phyloP scores from a whole-genome alignment of 2,113 vertebrate species.

The Cranoglanis bouderius region DNA sequence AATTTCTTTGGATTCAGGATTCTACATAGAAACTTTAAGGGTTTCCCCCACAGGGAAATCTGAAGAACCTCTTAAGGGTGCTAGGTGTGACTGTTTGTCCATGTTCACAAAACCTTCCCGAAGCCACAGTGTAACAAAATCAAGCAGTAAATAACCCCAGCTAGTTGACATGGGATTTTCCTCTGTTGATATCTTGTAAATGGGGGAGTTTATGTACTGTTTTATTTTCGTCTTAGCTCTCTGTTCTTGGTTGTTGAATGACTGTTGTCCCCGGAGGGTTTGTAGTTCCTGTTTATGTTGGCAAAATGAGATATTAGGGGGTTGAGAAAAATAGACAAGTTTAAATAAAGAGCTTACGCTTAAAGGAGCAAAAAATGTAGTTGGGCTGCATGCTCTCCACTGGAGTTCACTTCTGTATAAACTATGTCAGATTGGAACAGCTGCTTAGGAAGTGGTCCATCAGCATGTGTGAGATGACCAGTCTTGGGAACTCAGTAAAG shows the following conservation, averaged over 20 bases:
- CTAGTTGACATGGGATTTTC: slow-evolving; percentile 34
- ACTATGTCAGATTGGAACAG: slow-evolving; percentile 3
- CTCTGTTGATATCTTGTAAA: slow-evolving; percentile 38
- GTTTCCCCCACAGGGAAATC: neutral
- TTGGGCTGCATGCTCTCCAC: neutral
- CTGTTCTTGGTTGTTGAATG: slow-evolving; percentile 9
- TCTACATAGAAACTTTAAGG: neutral
- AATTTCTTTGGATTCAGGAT: neutral
- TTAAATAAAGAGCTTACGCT: slow-evolving; percentile 4
- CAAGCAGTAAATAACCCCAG: neutral
- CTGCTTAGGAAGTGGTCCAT: slow-evolving; percentile 9
- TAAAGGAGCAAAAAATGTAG: neutral
- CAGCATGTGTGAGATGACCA: slow-evolving; percentile 18
- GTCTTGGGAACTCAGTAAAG: neutral
- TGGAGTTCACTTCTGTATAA: slow-evolving; percentile 14
- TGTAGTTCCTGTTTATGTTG: slow-evolving; percentile 43
- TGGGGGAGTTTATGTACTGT: neutral
- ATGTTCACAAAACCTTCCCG: neutral
- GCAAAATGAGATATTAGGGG: slow-evolving; percentile 3
- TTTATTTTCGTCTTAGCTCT: slow-evolving; percentile 40
- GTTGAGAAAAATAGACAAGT: neutral
- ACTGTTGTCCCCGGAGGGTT: slow-evolving; percentile 28
- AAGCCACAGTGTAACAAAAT: neutral
- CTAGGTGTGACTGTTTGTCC: neutral
- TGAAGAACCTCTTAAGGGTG: neutral